A percentile compares a stretch with the other conserved stretches of the same genome.
phyloP scores from a whole-genome alignment of 2,113 vertebrate genomes.

The Ovibos moschatus region DNA sequence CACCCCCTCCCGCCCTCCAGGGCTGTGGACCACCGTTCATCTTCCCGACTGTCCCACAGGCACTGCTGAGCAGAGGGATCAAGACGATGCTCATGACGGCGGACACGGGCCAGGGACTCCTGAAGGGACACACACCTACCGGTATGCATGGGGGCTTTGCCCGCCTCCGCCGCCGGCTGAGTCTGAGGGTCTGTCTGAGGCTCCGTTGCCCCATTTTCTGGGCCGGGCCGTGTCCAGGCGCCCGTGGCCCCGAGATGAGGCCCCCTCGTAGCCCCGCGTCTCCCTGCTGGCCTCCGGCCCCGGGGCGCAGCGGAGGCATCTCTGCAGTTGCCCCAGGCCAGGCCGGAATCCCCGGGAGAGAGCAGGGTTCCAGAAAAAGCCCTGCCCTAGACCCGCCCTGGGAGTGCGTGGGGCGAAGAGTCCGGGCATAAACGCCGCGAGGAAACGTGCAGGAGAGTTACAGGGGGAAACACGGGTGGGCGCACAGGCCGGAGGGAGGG shows the following conservation, averaged over 20 bases:
- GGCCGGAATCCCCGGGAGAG: background rate
- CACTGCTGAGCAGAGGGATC: conserved; percentile 30
- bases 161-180: background rate
- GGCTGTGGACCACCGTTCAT: background rate
- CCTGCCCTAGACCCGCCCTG: background rate
- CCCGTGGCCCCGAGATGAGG: background rate
- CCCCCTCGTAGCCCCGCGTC: background rate
- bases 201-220: background rate
- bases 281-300: background rate
- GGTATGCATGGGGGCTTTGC: background rate
- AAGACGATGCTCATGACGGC: conserved; percentile 43
- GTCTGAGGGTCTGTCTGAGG: background rate
- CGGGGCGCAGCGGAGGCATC: background rate
- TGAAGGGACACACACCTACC: background rate
- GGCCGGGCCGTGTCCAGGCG: background rate
- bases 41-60: background rate
- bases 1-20: background rate
- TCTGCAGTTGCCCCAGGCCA: background rate
- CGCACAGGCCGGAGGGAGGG: background rate
- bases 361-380: background rate
- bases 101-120: background rate
- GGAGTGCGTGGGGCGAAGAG: rapidly evolving
- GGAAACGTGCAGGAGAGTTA: background rate
- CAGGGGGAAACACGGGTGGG: background rate
- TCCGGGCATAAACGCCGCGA: background rate